Evolutionary conservation across 2,797 vertebrate genomes (phyloP), one percentile per base, ranked within the genome.

Genomic region (Lates japonicus): DNA sequence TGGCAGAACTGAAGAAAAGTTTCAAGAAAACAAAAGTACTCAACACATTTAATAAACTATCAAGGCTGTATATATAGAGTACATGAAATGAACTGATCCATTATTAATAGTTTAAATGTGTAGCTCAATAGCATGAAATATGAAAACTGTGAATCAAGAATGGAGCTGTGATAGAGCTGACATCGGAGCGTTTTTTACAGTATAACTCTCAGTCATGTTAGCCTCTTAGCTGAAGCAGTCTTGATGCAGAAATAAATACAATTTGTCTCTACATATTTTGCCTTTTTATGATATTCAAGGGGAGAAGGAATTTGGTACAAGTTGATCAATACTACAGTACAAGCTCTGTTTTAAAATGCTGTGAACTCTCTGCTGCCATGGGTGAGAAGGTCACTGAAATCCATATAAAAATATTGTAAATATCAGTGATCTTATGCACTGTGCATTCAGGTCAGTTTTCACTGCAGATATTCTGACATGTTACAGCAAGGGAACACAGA

Each of bases 1-100:
- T 99, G 78, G 98, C 98, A 33, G 98, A 99, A 92, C 98, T 99
- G 25, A 46, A 52, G 51, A 55, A 58, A 60, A 5, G 16, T 19
- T 44, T 20, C 16, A 29, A 61, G 9, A 19, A 41, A 16, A 13
- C 25, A 44, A 64, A 63, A 1, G 10, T 8, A 33, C 9, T 25
- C 1, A 19, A 19, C 61, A 51, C 9, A 57, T 57, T 59, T 37
- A 33, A 68, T 29, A 25, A 29, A 62, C 2, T 11, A 41, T 11
- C 6, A 16, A 33, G 64, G 41, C 46, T 65, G 7, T 42, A 13
- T 22, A 55, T 19, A 61, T 20, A 19, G 46, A 48, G 19, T 48
- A 8, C 2, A 48, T 48, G 46, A 2, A n/a, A 49, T 49, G 8
- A n/a, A 49, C n/a, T 49, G 6, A 49, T 49, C 48, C 20, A n/a